phyloP scores from a whole-genome alignment of 2,113 vertebrate genomes.

The Hucho hucho region DNA sequence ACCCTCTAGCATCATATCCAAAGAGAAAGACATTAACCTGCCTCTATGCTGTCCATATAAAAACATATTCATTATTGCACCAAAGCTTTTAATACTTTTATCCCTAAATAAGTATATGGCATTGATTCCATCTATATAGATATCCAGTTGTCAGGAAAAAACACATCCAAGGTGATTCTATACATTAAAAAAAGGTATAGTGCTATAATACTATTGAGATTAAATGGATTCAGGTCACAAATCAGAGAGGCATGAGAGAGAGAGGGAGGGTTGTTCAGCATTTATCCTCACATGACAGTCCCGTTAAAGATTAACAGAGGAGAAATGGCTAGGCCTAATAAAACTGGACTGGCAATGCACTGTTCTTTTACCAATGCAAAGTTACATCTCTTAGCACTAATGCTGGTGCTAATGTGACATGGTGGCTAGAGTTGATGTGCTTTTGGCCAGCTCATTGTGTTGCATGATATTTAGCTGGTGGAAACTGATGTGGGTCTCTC shows the following conservation, averaged over 20 bases:
- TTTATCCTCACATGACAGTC: constrained; percentile 49
- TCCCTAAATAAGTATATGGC: too few species aligned
- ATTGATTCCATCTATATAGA: too few species aligned
- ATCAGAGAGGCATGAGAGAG: neutral
- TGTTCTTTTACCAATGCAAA: constrained; percentile 6
- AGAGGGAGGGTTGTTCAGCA: constrained; percentile 6
- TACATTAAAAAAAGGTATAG: too few species aligned
- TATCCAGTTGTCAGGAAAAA: too few species aligned
- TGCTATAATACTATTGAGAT: neutral
- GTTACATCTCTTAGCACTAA: constrained; percentile 14
- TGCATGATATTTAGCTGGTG: neutral
- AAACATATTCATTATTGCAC: too few species aligned
- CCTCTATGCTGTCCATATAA: too few species aligned
- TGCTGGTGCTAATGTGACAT: neutral
- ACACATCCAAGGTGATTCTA: too few species aligned
- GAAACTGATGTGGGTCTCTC: neutral
- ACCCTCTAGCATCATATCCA: too few species aligned
- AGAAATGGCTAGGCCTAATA: constrained; percentile 53
- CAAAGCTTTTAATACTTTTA: too few species aligned
- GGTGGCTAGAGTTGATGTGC: neutral
- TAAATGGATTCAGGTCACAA: neutral
- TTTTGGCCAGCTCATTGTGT: neutral
- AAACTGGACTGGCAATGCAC: neutral
- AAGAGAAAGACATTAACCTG: too few species aligned
- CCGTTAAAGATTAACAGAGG: constrained; percentile 59